phyloP scores from a whole-genome alignment of 2,888 invertebrate genomes.

The Pollenia amentaria region DNA sequence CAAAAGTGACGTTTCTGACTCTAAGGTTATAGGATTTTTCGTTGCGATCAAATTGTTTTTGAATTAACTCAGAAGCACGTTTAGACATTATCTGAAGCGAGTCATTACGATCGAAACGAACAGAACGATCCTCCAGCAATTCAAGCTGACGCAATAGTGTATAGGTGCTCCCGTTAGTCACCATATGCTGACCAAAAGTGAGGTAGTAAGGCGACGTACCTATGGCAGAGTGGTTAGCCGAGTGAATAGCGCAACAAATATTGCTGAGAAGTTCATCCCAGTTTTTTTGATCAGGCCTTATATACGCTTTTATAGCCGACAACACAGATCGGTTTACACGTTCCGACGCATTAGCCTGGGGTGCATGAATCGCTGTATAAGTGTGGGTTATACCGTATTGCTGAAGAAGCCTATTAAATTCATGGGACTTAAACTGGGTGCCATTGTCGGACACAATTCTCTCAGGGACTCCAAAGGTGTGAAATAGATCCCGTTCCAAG shows the following conservation, averaged over 20 bases:
- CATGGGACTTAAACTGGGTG: conserved; percentile 7
- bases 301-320: conserved; percentile 5
- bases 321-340: conserved; percentile 43
- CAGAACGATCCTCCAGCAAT: neutral
- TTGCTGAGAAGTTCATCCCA: conserved; percentile 25
- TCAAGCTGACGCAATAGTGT: neutral
- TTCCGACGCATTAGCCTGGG: conserved; percentile 45
- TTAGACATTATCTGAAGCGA: neutral
- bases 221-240: conserved; percentile 35
- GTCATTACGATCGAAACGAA: conserved; percentile 13
- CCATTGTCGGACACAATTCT: conserved; percentile 46
- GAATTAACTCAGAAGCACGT: neutral
- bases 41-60: conserved; percentile 29
- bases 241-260: conserved; percentile 14
- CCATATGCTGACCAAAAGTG: conserved; percentile 33
- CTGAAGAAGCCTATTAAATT: too few species aligned
- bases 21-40: conserved; percentile 29
- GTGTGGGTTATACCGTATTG: conserved; percentile 25
- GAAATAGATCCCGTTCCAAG: conserved; percentile 33
- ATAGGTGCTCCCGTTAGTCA: conserved; percentile 24
- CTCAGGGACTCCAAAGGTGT: conserved; percentile 49
- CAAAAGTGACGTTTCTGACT: neutral
- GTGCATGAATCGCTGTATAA: conserved; percentile 36
- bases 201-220: conserved; percentile 55
- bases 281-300: conserved; percentile 15